These are phyloP conservation scores for Microplitis mediator DNA, from an alignment of 1,140 invertebrate genomes.

Conservation along the genomic window DNA sequence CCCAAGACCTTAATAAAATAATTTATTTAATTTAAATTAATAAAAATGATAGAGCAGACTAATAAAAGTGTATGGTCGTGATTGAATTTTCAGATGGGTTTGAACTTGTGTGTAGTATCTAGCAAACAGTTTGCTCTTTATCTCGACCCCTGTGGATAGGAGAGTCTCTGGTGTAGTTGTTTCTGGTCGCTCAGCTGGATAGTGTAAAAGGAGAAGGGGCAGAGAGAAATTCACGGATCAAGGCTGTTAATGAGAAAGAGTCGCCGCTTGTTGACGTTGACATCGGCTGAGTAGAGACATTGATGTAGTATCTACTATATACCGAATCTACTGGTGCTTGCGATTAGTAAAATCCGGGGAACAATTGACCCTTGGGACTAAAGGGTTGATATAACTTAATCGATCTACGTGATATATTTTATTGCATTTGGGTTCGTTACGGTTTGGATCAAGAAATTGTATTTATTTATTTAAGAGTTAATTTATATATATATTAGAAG, in stretches of 20 bases:
- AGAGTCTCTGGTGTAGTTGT: conserved; percentile 21
- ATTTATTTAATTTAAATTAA: too few relatives aligned
- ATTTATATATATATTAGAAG: not conserved
- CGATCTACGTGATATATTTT: not conserved
- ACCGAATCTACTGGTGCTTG: not conserved
- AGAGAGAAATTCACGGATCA: not conserved
- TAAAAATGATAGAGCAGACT: too few relatives aligned
- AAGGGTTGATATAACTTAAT: conserved; percentile 1
- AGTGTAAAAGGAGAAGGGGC: too few relatives aligned
- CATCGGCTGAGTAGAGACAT: conserved; percentile 36
- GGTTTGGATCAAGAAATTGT: too few relatives aligned
- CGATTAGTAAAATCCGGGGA: not conserved
- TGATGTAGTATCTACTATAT: conserved; percentile 35
- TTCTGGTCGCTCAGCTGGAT: too few relatives aligned
- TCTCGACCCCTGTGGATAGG: conserved; percentile 18
- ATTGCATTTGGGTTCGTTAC: too few relatives aligned
- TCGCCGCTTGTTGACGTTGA: conserved; percentile 37
- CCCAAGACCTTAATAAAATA: too few relatives aligned
- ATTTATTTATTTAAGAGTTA: too few relatives aligned
- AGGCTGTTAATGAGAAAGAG: conserved; percentile 41
- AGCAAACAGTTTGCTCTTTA: not conserved
- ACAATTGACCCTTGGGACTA: not conserved
- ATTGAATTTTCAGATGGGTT: conserved; percentile 17
- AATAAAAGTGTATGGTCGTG: not conserved
- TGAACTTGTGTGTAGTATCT: not conserved